Conservation (phyloP, 2,113 vertebrate species). For the Neolamprologus sp. region DNA sequence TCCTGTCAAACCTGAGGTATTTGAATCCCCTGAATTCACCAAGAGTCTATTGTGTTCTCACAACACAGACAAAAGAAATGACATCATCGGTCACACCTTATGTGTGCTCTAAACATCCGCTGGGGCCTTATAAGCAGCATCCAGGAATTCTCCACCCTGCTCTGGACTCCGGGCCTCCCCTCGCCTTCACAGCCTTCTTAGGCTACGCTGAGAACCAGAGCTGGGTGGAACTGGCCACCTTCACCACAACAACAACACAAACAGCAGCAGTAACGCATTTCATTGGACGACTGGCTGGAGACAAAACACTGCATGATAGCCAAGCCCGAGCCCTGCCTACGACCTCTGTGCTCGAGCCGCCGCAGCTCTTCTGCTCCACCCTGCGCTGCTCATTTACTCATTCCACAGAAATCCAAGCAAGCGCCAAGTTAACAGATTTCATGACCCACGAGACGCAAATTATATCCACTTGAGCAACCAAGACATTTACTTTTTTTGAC, state of each 20-base stretch:
- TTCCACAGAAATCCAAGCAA: not conserved
- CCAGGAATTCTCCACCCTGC: conserved; percentile 71
- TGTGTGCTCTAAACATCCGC: conserved; percentile 69
- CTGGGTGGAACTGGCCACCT: conserved; percentile 47
- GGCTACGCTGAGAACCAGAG: conserved; percentile 33
- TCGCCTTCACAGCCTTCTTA: conserved; percentile 20
- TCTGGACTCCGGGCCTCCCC: conserved; percentile 27
- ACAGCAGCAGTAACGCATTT: not conserved
- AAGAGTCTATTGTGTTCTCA: conserved; percentile 55
- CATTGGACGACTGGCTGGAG: not conserved
- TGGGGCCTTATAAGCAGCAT: conserved; percentile 57
- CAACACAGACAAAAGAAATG: conserved; percentile 60
- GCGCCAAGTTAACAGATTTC: not conserved
- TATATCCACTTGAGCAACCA: not conserved
- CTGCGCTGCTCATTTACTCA: conserved; percentile 11
- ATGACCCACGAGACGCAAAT: not conserved
- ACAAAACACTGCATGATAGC: conserved; percentile 43
- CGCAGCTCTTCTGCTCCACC: conserved; percentile 40
- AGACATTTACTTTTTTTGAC: not conserved
- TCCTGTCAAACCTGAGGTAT: conserved; percentile 32
- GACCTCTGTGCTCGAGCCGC: conserved; percentile 36
- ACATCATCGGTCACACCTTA: conserved; percentile 70
- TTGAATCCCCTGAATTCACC: conserved; percentile 20
- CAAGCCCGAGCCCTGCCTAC: conserved; percentile 14
- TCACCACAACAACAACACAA: conserved; percentile 54